Evolutionary conservation across 1,140 invertebrate species (phyloP).

Genomic region (Aphelinus certus): DNA sequence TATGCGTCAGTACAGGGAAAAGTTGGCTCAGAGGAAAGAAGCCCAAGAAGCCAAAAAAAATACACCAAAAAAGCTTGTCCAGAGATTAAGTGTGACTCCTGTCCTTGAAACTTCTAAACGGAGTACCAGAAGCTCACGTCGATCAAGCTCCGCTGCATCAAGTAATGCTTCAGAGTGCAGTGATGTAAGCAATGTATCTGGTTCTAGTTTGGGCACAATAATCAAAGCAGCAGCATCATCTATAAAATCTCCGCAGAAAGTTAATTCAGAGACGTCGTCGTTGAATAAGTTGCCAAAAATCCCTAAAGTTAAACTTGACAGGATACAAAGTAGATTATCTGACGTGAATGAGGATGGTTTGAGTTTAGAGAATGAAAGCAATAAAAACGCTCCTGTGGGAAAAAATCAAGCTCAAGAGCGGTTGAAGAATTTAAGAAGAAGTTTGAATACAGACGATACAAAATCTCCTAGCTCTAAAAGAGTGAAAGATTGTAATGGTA

Average conservation of each 20-base stretch:
- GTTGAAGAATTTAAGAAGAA: conserved; percentile 45
- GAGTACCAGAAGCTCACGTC: neutral
- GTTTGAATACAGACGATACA: conserved; percentile 28
- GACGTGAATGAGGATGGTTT: neutral
- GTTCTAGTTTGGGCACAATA: neutral
- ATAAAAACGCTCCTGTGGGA: neutral
- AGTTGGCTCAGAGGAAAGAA: conserved; percentile 33
- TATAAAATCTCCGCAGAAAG: too few species aligned
- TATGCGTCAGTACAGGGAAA: conserved; percentile 39
- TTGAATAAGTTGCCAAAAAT: conserved; percentile 10
- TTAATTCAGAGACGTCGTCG: too few species aligned
- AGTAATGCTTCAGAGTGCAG: conserved; percentile 1
- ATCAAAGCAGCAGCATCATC: conserved; percentile 10
- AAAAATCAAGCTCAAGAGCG: neutral
- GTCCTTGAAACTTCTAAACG: neutral
- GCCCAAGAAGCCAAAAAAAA: conserved; percentile 25
- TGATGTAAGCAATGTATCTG: conserved; percentile 6
- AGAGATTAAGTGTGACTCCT: neutral
- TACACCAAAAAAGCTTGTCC: conserved; percentile 8
- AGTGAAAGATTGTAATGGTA: too few species aligned
- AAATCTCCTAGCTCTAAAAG: too few species aligned
- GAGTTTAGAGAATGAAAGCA: too few species aligned
- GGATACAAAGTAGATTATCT: neutral
- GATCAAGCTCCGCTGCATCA: conserved; percentile 10
- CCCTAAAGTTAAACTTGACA: conserved; percentile 18